phyloP scores from a whole-genome alignment of 2,888 invertebrate species.

The Lasius platythorax region DNA sequence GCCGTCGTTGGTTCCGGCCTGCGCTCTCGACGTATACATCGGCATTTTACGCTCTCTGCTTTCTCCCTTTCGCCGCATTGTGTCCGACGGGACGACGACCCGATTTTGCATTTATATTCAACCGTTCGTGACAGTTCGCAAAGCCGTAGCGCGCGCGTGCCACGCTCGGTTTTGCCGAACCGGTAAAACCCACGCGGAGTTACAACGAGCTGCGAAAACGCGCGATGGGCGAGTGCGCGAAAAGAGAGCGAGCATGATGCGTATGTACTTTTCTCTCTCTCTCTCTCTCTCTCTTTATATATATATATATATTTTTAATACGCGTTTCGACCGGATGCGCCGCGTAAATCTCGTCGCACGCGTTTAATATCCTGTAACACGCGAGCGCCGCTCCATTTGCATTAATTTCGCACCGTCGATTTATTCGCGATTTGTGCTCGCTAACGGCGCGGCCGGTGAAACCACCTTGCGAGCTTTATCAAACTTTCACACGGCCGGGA shows the following conservation, averaged over 20 bases:
- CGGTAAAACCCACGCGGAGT: background rate
- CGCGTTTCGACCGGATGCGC: constrained; percentile 33
- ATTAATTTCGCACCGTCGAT: constrained; percentile 53
- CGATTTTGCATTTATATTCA: constrained; percentile 51
- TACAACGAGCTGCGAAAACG: constrained; percentile 19
- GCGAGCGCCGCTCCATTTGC: constrained; percentile 41
- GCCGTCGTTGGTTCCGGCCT: constrained; percentile 18
- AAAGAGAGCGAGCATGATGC: background rate
- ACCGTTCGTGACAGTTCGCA: constrained; percentile 50
- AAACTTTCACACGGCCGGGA: constrained; percentile 51
- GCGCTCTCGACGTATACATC: constrained; percentile 2
- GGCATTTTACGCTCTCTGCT: constrained; percentile 33
- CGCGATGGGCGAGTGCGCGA: background rate
- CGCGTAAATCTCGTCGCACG: constrained; percentile 47
- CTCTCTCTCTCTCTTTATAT: background rate
- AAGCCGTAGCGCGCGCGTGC: constrained; percentile 36
- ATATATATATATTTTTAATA: constrained; percentile 7
- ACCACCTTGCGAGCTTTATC: constrained; percentile 48
- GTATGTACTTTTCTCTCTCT: background rate
- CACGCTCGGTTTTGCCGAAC: constrained; percentile 36
- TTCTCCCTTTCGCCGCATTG: constrained; percentile 43
- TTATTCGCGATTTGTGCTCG: constrained; percentile 54
- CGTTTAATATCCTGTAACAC: constrained; percentile 42
- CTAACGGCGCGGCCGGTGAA: constrained; percentile 17
- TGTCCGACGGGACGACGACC: constrained; percentile 50